phyloP scores from a whole-genome alignment of 2,888 invertebrate genomes.

The Eustalomyia histrio region DNA sequence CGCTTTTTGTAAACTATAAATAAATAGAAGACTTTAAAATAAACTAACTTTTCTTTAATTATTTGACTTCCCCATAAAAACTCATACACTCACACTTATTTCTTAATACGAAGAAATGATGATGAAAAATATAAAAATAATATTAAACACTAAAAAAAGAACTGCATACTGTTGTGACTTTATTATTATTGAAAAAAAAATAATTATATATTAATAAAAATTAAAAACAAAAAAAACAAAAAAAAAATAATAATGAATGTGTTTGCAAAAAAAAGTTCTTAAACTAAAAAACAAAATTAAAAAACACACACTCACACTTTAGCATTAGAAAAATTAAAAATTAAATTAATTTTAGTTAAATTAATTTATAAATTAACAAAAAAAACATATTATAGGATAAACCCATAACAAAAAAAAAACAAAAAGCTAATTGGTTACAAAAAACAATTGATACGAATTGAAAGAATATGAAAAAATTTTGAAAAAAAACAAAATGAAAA shows the following conservation, averaged over 20 bases:
- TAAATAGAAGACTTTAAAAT: too few species aligned
- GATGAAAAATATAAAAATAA: slow-evolving; percentile 39
- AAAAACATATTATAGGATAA: slow-evolving; percentile 53
- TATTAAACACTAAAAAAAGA: slow-evolving; percentile 56
- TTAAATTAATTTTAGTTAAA: slow-evolving; percentile 65
- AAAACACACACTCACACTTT: slow-evolving; percentile 62
- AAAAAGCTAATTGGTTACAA: slow-evolving; percentile 59
- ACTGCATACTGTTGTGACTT: slow-evolving; percentile 70
- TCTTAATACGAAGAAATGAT: slow-evolving; percentile 32
- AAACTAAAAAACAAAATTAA: slow-evolving; percentile 50
- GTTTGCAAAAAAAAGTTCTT: slow-evolving; percentile 59
- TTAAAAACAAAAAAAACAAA: slow-evolving; percentile 52
- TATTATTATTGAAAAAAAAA: slow-evolving; percentile 65
- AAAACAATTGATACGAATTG: slow-evolving; percentile 60
- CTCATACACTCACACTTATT: slow-evolving; percentile 32
- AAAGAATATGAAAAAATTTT: slow-evolving; percentile 57
- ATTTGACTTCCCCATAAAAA: background rate
- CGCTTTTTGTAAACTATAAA: too few species aligned
- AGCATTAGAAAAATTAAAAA: slow-evolving; percentile 58
- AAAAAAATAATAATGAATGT: slow-evolving; percentile 62
- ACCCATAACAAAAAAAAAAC: slow-evolving; percentile 43
- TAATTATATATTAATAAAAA: slow-evolving; percentile 42
- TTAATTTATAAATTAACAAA: slow-evolving; percentile 54
- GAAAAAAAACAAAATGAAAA: slow-evolving; percentile 60
- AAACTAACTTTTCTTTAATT: too few species aligned